Evolutionary conservation across 2,797 vertebrate genomes (phyloP).

Genomic region (Hapalemur alaotrensis): DNA sequence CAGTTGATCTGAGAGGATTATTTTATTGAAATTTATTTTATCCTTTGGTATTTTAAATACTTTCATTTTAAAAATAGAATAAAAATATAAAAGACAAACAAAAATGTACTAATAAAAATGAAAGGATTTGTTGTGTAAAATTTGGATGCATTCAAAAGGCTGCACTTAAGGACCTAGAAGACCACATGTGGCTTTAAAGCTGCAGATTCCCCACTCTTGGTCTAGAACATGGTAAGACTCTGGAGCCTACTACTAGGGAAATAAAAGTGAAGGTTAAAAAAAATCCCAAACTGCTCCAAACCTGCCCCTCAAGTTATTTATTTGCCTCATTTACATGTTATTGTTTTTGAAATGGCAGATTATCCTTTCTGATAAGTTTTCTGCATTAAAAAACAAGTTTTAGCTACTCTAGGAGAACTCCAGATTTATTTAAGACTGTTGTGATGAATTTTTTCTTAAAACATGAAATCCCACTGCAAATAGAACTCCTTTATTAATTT

Average conservation of each 20-base stretch:
- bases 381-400: neutral
- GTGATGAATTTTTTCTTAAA: neutral
- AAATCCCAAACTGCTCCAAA: neutral
- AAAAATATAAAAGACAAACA: no score
- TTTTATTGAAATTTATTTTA: no score
- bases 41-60: no score
- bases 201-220: no score
- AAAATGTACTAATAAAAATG: no score
- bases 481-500: neutral
- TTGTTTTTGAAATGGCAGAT: neutral
- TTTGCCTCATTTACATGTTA: neutral
- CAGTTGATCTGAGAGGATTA: no score
- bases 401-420: neutral
- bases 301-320: neutral
- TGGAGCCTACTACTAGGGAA: neutral
- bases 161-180: no score
- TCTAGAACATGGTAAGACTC: neutral
- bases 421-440: neutral
- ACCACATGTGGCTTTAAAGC: no score
- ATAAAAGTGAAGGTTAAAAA: neutral
- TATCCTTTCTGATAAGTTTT: constrained; percentile 8
- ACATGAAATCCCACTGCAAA: neutral
- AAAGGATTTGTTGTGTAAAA: no score
- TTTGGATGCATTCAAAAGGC: no score
- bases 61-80: no score